Conservation (phyloP, 2,888 invertebrate species). For the Synergus japonicus region DNA sequence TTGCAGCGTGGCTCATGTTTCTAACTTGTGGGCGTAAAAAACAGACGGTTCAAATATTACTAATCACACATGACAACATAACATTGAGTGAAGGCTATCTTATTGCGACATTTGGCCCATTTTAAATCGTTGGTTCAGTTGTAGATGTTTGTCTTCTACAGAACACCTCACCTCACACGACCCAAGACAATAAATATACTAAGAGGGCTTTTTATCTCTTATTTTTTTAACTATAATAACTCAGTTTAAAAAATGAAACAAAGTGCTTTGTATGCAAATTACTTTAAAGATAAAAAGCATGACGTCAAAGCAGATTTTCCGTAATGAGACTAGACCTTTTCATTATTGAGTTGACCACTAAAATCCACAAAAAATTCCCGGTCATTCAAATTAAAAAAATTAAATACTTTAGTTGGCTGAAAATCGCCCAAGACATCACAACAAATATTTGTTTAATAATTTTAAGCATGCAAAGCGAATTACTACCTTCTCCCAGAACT, state of each 20-base stretch:
- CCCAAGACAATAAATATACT: background rate
- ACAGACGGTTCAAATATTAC: slow-evolving; percentile 41
- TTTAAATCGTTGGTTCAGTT: slow-evolving; percentile 62
- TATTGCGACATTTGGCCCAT: slow-evolving; percentile 61
- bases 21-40: slow-evolving; percentile 42
- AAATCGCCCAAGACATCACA: background rate
- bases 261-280: slow-evolving; percentile 16
- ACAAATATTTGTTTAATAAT: background rate
- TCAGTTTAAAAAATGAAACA: background rate
- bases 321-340: background rate
- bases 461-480: background rate
- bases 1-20: slow-evolving; percentile 52
- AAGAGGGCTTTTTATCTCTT: background rate
- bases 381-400: background rate
- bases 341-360: background rate
- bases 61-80: slow-evolving; percentile 44
- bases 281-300: background rate
- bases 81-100: slow-evolving; percentile 58
- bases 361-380: background rate
- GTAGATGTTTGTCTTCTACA: slow-evolving; percentile 46
- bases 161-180: slow-evolving; percentile 3
- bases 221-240: background rate
- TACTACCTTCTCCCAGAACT: background rate
- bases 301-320: background rate
- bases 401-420: background rate